These are phyloP conservation scores for Phaetusa simplex DNA, from an alignment of 2,113 vertebrate species.

Conservation along the genomic window DNA sequence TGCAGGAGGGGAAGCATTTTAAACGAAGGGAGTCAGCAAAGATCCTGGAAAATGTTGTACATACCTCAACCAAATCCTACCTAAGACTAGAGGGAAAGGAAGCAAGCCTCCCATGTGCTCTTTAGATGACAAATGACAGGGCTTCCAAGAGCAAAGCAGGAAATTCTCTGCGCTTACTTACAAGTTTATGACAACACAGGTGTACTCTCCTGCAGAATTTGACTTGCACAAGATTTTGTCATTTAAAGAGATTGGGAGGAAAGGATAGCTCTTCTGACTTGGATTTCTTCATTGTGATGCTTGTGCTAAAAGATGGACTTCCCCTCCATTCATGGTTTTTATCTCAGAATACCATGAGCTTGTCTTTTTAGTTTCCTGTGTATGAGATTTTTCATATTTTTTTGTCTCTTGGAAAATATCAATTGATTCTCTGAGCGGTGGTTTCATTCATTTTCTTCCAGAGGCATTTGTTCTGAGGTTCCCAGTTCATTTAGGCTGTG, in stretches of 20 bases:
- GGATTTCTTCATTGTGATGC: not conserved
- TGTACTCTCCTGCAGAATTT: not conserved
- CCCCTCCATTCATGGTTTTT: not conserved
- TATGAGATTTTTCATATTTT: not conserved
- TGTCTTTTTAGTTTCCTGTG: not conserved
- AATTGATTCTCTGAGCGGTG: not conserved
- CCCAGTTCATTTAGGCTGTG: not conserved
- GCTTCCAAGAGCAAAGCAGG: conserved; percentile 4
- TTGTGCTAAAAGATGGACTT: not conserved
- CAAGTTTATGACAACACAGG: not conserved
- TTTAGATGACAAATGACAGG: not conserved
- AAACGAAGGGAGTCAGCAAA: not conserved
- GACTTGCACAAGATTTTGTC: not conserved
- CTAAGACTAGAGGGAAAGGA: not conserved
- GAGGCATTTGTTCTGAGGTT: not conserved
- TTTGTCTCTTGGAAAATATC: not conserved
- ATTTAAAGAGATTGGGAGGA: not conserved
- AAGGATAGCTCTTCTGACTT: not conserved
- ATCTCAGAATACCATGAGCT: not conserved
- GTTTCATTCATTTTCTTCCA: not conserved
- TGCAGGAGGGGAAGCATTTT: not conserved
- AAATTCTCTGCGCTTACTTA: not conserved
- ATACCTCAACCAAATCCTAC: not conserved
- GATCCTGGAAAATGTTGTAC: not conserved
- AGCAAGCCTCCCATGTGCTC: not conserved